Percentiles rank a stretch among this genome's conserved stretches.
phyloP scores from a whole-genome alignment of 2,797 vertebrate species.

The Xenops minutus region DNA sequence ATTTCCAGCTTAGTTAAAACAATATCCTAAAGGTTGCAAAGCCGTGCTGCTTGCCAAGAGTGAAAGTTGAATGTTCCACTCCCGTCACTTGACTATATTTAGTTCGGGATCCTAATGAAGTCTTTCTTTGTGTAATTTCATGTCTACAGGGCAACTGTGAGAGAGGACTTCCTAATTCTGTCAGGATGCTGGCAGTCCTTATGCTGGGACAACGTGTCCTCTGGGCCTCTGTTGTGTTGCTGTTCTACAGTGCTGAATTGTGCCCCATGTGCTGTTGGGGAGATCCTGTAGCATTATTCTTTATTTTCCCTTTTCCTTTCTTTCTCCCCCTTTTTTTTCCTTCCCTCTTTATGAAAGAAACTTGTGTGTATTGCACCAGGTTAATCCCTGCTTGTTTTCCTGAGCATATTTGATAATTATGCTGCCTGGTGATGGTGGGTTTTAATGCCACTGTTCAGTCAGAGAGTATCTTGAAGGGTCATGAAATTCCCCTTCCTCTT shows the following conservation, averaged over 20 bases:
- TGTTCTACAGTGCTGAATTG: background rate
- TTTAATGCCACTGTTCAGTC: background rate
- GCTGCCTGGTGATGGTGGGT: background rate
- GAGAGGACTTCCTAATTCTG: slow-evolving; percentile 66
- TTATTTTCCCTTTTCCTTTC: background rate
- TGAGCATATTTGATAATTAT: background rate
- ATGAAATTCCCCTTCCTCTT: background rate
- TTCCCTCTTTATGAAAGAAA: slow-evolving; percentile 10
- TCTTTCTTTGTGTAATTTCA: slow-evolving; percentile 63
- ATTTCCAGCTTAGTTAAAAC: slow-evolving; percentile 59
- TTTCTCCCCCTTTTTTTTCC: accelerated
- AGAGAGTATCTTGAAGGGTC: background rate
- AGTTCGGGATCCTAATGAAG: slow-evolving; percentile 59
- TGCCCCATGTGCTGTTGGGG: background rate
- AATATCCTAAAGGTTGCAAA: slow-evolving; percentile 63
- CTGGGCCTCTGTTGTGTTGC: background rate
- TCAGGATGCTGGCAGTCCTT: slow-evolving; percentile 59
- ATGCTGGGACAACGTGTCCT: background rate
- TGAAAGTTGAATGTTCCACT: slow-evolving; percentile 64
- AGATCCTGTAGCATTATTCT: background rate
- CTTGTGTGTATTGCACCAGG: background rate
- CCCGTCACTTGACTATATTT: slow-evolving; percentile 65
- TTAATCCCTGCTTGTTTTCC: background rate
- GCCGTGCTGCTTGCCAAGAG: slow-evolving; percentile 32
- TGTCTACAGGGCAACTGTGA: slow-evolving; percentile 54